phyloP scores from a whole-genome alignment of 2,888 invertebrate genomes.

The Eupithecia subfuscata region DNA sequence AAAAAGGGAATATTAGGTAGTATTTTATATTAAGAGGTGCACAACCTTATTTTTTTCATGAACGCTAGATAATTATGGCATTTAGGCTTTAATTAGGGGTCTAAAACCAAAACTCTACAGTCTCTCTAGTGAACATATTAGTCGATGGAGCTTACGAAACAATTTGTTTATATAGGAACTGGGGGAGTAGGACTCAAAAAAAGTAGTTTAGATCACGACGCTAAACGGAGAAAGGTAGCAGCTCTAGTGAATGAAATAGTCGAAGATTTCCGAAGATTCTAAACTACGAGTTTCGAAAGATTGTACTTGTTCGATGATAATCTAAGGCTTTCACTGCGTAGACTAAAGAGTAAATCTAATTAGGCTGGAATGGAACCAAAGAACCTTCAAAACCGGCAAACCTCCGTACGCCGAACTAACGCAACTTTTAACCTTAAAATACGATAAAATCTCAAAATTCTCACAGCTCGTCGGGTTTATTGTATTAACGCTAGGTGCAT shows the following conservation, averaged over 20 bases:
- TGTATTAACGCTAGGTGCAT: constrained; percentile 83
- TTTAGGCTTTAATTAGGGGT: constrained; percentile 72
- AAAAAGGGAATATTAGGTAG: constrained; percentile 81
- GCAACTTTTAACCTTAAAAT: constrained; percentile 72
- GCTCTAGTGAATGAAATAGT: constrained; percentile 47
- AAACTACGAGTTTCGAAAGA: constrained; percentile 58
- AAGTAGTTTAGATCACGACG: constrained; percentile 40
- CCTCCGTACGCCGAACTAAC: constrained; percentile 73
- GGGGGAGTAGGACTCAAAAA: constrained; percentile 62
- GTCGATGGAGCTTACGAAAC: constrained; percentile 55
- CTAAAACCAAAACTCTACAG: constrained; percentile 65
- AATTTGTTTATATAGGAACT: constrained; percentile 75
- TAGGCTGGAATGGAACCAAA: constrained; percentile 78
- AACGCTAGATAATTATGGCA: constrained; percentile 80
- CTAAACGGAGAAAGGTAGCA: constrained; percentile 39
- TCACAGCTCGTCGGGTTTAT: constrained; percentile 84
- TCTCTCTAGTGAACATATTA: constrained; percentile 66
- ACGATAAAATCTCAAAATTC: constrained; percentile 84
- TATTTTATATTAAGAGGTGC: constrained; percentile 82
- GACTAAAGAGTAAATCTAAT: constrained; percentile 72
- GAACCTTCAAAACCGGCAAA: constrained; percentile 50
- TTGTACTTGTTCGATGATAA: constrained; percentile 65
- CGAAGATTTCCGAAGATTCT: constrained; percentile 55
- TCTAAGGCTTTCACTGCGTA: constrained; percentile 69
- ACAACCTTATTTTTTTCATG: constrained; percentile 83